Percentiles rank a stretch among this genome's conserved stretches.
phyloP scores from a whole-genome alignment of 37 sponge, comb jelly and placozoan species.

The Cliona cf. orientalis region DNA sequence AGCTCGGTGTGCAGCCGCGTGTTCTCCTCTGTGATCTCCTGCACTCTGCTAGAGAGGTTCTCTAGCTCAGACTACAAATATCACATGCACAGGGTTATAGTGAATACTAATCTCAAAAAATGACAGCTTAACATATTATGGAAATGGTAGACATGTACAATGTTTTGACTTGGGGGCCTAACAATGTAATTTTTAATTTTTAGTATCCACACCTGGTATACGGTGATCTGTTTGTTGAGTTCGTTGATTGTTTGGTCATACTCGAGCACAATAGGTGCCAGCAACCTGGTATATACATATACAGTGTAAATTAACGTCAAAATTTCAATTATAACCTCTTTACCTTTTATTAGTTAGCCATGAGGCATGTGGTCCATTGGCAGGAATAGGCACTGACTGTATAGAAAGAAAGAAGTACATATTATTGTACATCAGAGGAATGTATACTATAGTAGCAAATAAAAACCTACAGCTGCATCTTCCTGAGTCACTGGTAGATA shows the following conservation, averaged over 20 bases:
- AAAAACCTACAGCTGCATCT: slow-evolving; percentile 5
- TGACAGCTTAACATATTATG: not conserved
- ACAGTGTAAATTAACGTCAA: not conserved
- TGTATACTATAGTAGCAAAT: not conserved
- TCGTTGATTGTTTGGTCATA: slow-evolving; percentile 69
- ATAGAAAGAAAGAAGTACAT: not conserved
- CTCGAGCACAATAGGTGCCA: slow-evolving; percentile 72
- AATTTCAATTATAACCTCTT: not conserved
- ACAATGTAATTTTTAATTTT: too few species aligned
- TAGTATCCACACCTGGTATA: slow-evolving; percentile 55
- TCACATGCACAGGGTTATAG: not conserved
- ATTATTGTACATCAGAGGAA: not conserved
- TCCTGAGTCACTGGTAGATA: slow-evolving; percentile 38
- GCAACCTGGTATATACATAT: slow-evolving; percentile 23
- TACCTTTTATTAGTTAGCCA: slow-evolving; percentile 75
- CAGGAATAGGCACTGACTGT: not conserved
- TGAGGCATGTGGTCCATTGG: slow-evolving; percentile 45
- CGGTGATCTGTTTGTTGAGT: slow-evolving; percentile 42
- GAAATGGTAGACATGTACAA: not conserved
- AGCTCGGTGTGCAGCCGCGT: slow-evolving; percentile 38
- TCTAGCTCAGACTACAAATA: slow-evolving; percentile 56
- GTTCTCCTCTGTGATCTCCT: slow-evolving; percentile 70
- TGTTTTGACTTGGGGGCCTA: too few species aligned
- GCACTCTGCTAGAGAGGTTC: slow-evolving; percentile 25
- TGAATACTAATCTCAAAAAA: not conserved